Conservation (phyloP, 2,113 vertebrate genomes). For the Pangasianodon hypophthalmus region DNA sequence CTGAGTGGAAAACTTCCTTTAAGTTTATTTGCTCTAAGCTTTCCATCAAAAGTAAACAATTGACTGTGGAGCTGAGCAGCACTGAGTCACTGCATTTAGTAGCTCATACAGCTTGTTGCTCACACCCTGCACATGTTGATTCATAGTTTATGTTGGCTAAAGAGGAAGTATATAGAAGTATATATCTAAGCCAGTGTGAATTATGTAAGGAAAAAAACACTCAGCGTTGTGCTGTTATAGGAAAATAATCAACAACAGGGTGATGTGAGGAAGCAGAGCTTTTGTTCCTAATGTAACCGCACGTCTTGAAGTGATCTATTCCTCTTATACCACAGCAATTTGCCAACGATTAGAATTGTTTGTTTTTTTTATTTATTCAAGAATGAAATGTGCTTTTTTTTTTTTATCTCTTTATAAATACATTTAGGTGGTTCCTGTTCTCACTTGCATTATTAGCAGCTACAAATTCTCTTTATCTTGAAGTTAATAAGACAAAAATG, state of each 20-base stretch:
- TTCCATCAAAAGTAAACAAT: neutral
- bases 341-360: neutral
- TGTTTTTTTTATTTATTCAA: neutral
- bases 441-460: neutral
- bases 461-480: neutral
- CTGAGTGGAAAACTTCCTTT: neutral
- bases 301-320: neutral
- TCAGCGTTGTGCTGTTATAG: neutral
- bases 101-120: neutral
- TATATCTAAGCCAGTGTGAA: neutral
- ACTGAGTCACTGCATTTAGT: conserved; percentile 23
- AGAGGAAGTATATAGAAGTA: conserved; percentile 16
- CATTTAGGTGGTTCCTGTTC: neutral
- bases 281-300: neutral
- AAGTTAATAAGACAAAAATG: neutral
- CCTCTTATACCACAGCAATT: neutral
- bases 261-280: neutral
- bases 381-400: neutral
- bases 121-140: conserved; percentile 4
- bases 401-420: neutral
- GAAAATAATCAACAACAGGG: neutral
- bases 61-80: neutral
- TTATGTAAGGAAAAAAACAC: neutral
- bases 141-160: conserved; percentile 28
- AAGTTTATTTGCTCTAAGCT: neutral